phyloP scores from a whole-genome alignment of 2,888 invertebrate genomes.

The Ochropleura leucogaster region DNA sequence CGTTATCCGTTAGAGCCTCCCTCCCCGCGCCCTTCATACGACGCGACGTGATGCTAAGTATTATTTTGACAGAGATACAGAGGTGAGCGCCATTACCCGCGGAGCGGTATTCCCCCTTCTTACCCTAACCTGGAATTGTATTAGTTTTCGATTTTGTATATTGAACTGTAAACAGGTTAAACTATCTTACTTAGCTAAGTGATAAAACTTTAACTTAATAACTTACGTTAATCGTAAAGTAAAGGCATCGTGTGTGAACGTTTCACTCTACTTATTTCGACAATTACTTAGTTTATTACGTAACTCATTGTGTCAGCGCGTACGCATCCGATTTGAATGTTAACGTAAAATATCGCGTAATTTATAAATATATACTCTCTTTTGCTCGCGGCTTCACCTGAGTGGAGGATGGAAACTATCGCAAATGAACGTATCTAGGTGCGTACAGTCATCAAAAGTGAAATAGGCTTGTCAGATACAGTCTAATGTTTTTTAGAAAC shows the following conservation, averaged over 20 bases:
- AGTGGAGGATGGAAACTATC: not conserved
- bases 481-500: too few relatives aligned
- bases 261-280: conserved; percentile 80
- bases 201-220: conserved; percentile 44
- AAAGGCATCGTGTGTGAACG: conserved; percentile 80
- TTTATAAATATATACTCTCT: conserved; percentile 31
- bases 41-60: too few relatives aligned
- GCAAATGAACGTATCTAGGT: not conserved
- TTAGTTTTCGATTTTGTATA: not conserved
- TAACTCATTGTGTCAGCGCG: conserved; percentile 69
- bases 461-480: too few relatives aligned
- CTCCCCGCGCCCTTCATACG: too few relatives aligned
- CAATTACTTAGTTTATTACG: conserved; percentile 72
- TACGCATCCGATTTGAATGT: conserved; percentile 64
- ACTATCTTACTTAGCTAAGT: not conserved
- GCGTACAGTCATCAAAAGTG: too few relatives aligned
- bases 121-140: not conserved
- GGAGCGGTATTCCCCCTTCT: too few relatives aligned
- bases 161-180: not conserved
- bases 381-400: not conserved
- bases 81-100: too few relatives aligned
- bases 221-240: conserved; percentile 58
- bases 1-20: too few relatives aligned
- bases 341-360: conserved; percentile 55
- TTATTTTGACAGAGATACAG: too few relatives aligned